A percentile compares a stretch with the other conserved stretches of the same genome.
Conservation (phyloP, 1,140 invertebrate genomes). For the Portunus trituberculatus region DNA sequence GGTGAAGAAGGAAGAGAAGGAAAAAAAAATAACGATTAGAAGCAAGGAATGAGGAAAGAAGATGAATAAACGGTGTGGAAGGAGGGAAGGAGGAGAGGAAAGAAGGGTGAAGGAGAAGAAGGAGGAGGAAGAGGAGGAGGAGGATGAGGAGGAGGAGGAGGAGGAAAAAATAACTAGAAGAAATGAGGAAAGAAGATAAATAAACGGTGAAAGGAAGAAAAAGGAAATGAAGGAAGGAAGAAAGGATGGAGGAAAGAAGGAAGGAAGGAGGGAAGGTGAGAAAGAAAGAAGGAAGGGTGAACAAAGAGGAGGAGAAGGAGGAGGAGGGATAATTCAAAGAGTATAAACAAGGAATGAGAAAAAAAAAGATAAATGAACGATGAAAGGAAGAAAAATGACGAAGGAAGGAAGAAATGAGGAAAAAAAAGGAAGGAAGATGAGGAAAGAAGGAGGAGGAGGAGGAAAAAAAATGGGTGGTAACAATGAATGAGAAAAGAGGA, state of each 20-base stretch:
- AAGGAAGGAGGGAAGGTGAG: not conserved
- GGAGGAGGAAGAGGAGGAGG: no score
- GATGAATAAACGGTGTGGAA: not conserved
- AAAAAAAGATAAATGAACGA: not conserved
- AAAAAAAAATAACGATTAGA: not conserved
- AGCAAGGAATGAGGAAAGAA: no score
- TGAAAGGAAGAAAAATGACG: no score
- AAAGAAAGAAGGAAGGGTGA: no score
- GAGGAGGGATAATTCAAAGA: not conserved
- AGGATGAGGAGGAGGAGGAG: not conserved
- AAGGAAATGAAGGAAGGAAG: not conserved
- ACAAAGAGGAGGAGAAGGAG: not conserved
- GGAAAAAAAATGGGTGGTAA: no score
- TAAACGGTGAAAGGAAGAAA: not conserved
- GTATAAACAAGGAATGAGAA: no score
- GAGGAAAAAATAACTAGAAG: not conserved
- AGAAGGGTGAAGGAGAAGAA: no score
- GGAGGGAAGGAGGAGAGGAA: no score
- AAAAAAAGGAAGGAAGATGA: not conserved
- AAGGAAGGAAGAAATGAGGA: no score
- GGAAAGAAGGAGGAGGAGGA: not conserved
- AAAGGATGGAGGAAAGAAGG: not conserved
- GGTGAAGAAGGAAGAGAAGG: not conserved
- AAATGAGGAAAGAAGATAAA: not conserved
- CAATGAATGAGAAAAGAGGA: not conserved